phyloP scores from a whole-genome alignment of 1,140 invertebrate species.

The Philopotamus ludificatus region DNA sequence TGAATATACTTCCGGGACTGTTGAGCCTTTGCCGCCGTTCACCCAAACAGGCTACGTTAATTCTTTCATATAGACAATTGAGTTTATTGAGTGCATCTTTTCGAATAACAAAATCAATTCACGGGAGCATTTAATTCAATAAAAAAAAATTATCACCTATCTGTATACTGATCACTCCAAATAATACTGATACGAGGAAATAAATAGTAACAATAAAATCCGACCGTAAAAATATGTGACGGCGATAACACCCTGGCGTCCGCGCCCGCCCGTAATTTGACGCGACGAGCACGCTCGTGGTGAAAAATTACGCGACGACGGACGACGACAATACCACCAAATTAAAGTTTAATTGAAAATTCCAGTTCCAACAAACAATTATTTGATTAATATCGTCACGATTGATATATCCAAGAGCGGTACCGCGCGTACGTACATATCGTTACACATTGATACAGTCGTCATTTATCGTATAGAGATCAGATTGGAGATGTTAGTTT shows the following conservation, averaged over 20 bases:
- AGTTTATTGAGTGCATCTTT: background rate
- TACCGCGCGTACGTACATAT: too few relatives aligned
- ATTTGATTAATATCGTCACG: too few relatives aligned
- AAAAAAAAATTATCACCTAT: slow-evolving; percentile 18
- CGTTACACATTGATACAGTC: too few relatives aligned
- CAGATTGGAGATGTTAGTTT: slow-evolving; percentile 25
- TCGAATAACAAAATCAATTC: background rate
- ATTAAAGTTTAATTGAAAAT: too few relatives aligned
- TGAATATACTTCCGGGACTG: slow-evolving; percentile 20
- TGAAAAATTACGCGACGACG: too few relatives aligned
- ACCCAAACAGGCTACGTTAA: slow-evolving; percentile 19
- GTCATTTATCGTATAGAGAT: slow-evolving; percentile 9
- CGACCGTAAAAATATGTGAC: too few relatives aligned
- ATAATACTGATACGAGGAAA: slow-evolving; percentile 30
- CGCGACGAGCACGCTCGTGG: too few relatives aligned
- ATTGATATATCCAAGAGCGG: too few relatives aligned
- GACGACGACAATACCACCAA: too few relatives aligned
- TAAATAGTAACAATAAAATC: slow-evolving; percentile 27
- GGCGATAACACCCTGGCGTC: too few relatives aligned
- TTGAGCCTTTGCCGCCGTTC: slow-evolving; percentile 22
- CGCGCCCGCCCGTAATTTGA: too few relatives aligned
- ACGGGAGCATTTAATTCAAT: background rate
- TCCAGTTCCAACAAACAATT: too few relatives aligned
- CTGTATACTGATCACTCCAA: slow-evolving; percentile 27
- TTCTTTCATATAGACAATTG: slow-evolving; percentile 28